A percentile compares a stretch with the other conserved stretches of the same genome.
phyloP scores from a whole-genome alignment of 2,888 invertebrate species.

The Bursaphelenchus okinawaensis region DNA sequence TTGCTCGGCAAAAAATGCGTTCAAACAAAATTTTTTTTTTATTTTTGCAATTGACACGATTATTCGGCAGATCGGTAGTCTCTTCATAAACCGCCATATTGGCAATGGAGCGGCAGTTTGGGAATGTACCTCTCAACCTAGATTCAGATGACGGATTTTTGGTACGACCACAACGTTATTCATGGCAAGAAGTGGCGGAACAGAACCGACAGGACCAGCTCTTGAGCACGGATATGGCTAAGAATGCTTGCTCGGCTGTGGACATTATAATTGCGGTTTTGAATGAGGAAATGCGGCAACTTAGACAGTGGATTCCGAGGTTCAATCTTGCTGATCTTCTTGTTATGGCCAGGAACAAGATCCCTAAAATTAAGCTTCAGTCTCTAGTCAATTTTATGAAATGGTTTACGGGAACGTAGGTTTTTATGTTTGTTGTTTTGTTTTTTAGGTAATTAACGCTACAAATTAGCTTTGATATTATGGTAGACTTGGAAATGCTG shows the following conservation, averaged over 20 bases:
- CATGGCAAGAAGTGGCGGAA: neutral
- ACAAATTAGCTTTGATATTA: no score
- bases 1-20: neutral
- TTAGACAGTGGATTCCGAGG: neutral
- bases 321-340: neutral
- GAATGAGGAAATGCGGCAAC: neutral
- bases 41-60: neutral
- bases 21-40: neutral
- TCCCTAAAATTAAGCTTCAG: neutral
- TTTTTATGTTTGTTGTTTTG: neutral
- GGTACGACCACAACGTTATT: neutral
- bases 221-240: neutral
- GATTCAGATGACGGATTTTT: neutral
- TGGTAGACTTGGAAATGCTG: no score
- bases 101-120: neutral
- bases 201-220: neutral
- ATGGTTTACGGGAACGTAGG: neutral
- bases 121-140: neutral
- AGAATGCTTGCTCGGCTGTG: neutral
- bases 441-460: neutral
- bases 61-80: neutral
- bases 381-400: neutral
- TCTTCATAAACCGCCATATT: neutral
- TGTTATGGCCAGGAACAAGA: neutral
- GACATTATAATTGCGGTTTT: conserved; percentile 1